Evolutionary conservation across 2,113 vertebrate species (phyloP).

Genomic region (Microtus oregoni): DNA sequence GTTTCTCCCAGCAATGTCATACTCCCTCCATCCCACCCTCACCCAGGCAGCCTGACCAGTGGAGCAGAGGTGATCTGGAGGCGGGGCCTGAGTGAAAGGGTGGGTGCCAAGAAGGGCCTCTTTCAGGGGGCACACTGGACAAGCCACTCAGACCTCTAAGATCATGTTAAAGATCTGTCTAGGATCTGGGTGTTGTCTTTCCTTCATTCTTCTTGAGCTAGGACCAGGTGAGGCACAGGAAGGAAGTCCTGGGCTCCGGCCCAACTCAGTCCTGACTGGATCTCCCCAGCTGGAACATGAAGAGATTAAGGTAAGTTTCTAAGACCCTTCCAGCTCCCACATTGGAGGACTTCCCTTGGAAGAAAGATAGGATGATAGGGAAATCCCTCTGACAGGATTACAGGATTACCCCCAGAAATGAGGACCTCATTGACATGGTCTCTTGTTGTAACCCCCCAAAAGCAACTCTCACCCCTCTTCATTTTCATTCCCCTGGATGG

Average conservation of each 20-base stretch:
- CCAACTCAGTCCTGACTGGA: background rate
- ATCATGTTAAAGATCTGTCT: background rate
- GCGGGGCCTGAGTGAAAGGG: background rate
- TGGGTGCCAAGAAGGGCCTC: background rate
- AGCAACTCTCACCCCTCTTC: background rate
- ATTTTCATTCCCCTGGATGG: background rate
- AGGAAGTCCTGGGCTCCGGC: background rate
- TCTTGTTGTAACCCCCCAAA: background rate
- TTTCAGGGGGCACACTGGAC: background rate
- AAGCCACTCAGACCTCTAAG: background rate
- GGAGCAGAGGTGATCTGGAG: background rate
- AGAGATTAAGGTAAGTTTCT: background rate
- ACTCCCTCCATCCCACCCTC: background rate
- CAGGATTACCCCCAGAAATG: background rate
- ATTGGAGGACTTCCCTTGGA: background rate
- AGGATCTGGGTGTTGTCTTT: background rate
- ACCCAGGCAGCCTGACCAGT: background rate
- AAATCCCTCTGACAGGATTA: conserved; percentile 2
- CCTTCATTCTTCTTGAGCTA: conserved; percentile 8
- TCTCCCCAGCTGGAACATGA: background rate
- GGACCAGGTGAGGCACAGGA: conserved; percentile 24
- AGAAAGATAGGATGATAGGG: background rate
- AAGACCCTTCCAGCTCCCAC: background rate
- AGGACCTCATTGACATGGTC: background rate
- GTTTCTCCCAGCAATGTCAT: background rate